These are phyloP conservation scores for Amazona finschi DNA, from an alignment of 2,797 vertebrate genomes.

Conservation along the genomic window DNA sequence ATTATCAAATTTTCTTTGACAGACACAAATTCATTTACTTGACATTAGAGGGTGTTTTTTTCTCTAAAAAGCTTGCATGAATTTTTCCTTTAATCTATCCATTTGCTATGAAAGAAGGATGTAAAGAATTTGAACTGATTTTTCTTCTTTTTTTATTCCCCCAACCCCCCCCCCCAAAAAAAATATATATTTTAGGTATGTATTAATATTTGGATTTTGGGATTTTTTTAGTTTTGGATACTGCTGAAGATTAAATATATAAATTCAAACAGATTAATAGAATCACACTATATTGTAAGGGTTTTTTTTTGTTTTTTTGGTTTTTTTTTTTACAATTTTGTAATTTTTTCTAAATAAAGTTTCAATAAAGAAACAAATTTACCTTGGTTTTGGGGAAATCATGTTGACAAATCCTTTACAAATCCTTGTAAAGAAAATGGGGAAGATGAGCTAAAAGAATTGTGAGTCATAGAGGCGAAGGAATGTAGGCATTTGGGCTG, in stretches of 20 bases:
- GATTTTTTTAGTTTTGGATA: background rate
- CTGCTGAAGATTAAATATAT: background rate
- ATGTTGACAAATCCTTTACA: background rate
- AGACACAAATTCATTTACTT: constrained; percentile 66
- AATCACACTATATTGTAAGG: background rate
- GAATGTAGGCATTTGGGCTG: background rate
- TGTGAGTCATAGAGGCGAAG: background rate
- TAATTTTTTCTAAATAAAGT: background rate
- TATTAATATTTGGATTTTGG: background rate
- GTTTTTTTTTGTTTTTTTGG: too few relatives aligned
- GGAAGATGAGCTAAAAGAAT: background rate
- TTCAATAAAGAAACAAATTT: background rate
- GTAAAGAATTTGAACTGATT: constrained; percentile 31
- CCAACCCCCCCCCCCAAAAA: background rate
- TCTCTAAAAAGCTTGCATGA: background rate
- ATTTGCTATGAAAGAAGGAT: constrained; percentile 13
- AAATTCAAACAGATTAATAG: background rate
- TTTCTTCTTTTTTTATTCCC: background rate
- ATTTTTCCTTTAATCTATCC: constrained; percentile 39
- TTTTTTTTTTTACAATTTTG: background rate
- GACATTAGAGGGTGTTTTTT: constrained; percentile 26
- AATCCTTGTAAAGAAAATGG: background rate
- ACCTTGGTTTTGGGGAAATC: background rate
- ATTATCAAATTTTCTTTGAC: constrained; percentile 69
- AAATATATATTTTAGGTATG: background rate